phyloP scores from a whole-genome alignment of 2,888 invertebrate species.

The Drosophila mimica region DNA sequence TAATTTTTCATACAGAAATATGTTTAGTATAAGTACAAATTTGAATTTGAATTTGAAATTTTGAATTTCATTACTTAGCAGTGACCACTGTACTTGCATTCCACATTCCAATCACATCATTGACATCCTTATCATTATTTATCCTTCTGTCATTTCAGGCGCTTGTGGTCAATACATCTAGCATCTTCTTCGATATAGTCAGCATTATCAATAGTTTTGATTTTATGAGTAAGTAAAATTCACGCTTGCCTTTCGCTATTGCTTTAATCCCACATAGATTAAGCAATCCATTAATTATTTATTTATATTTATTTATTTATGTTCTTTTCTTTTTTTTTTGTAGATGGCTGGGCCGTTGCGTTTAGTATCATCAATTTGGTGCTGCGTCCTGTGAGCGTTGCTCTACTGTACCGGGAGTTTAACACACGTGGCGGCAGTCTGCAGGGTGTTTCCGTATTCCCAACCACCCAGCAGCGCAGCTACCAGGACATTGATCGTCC shows the following conservation, averaged over 20 bases:
- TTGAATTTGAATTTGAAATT: neutral
- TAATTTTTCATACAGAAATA: neutral
- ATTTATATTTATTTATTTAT: neutral
- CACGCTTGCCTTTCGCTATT: slow-evolving; percentile 8
- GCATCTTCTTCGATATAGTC: slow-evolving; percentile 85
- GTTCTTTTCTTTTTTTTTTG: neutral
- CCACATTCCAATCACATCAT: neutral
- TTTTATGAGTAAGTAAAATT: slow-evolving; percentile 83
- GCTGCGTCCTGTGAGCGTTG: slow-evolving; percentile 82
- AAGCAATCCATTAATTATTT: neutral
- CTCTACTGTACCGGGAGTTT: slow-evolving; percentile 84
- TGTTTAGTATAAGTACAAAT: neutral
- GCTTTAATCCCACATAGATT: neutral
- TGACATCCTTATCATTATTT: slow-evolving; percentile 4
- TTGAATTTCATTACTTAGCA: neutral
- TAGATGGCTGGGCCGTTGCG: slow-evolving; percentile 84
- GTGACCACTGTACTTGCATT: neutral
- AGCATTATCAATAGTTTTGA: slow-evolving; percentile 81
- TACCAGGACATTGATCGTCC: slow-evolving; percentile 85
- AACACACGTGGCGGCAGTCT: slow-evolving; percentile 83
- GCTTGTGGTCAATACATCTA: slow-evolving; percentile 83
- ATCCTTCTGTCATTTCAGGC: slow-evolving; percentile 75
- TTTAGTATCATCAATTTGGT: slow-evolving; percentile 84
- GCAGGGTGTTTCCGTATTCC: slow-evolving; percentile 82
- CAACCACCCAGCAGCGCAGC: slow-evolving; percentile 83